Base-by-base conservation (phyloP, 1,140 invertebrate species). In the Apolygus lucorum region DNA sequence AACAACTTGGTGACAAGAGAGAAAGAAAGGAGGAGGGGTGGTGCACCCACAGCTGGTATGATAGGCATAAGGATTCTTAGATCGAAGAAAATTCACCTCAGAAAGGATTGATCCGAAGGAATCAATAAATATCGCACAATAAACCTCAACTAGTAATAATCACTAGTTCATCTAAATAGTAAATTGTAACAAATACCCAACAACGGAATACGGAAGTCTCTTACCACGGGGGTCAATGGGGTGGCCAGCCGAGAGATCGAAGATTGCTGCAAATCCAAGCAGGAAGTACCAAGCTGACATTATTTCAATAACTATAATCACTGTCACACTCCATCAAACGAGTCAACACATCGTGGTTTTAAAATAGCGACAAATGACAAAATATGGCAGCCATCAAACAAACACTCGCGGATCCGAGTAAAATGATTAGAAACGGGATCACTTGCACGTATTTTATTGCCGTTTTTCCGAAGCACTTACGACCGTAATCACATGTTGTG, bases 161-260 rank as follows among this genome's bases (percentile, higher is more conserved):
- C n/a, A n/a, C n/a, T n/a, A n/a, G n/a, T n/a, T n/a, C n/a, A n/a
- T n/a, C n/a, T n/a, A n/a, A n/a, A n/a, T n/a, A n/a, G n/a, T n/a
- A n/a, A n/a, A n/a, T n/a, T n/a, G n/a, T n/a, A n/a, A n/a, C n/a
- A n/a, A n/a, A n/a, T n/a, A n/a, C n/a, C n/a, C n/a, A n/a, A n/a
- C n/a, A n/a, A n/a, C n/a, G n/a, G n/a, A n/a, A n/a, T n/a, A n/a
- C n/a, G n/a, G n/a, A n/a, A n/a, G n/a, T n/a, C n/a, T n/a, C 67
- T 68, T 27, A 68, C 67, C 34, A 52, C 49, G 34, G 26, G 24
- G 34, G 34, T 52, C 67, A 68, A 68, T 52, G 24, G 67, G 67
- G 49, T 68, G 67, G 26, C 67, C 34, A 49, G 34, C 25, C 17
- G 67, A 54, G 22, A 49, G 49, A 52, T 52, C 26, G 26, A 68